These are phyloP conservation scores for Achatina immaculata DNA, from an alignment of 1,140 invertebrate genomes.

Conservation along the genomic window DNA sequence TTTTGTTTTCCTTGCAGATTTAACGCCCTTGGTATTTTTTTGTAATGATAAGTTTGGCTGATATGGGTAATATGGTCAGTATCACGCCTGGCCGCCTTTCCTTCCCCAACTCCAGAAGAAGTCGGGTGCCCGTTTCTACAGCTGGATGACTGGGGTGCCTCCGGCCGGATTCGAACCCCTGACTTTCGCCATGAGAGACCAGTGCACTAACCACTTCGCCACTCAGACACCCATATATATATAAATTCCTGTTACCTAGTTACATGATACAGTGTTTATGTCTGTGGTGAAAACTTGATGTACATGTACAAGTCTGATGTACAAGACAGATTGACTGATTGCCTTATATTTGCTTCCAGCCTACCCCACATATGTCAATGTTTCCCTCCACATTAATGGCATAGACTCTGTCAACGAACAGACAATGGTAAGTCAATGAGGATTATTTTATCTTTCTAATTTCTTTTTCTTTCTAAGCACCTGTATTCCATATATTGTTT, in stretches of 20 bases:
- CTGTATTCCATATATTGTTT: not conserved
- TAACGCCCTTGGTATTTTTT: not conserved
- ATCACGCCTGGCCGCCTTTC: too few species aligned
- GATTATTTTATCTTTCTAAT: not conserved
- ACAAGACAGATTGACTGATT: not conserved
- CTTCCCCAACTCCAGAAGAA: too few species aligned
- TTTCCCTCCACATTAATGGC: slow-evolving; percentile 52
- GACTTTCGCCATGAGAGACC: too few species aligned
- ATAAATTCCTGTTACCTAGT: not conserved
- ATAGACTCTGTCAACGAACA: slow-evolving; percentile 58
- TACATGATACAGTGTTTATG: not conserved
- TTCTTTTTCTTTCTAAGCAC: not conserved
- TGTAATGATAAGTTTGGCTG: not conserved
- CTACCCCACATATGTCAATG: slow-evolving; percentile 48
- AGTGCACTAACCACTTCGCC: too few species aligned
- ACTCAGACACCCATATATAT: too few species aligned
- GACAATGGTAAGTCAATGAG: slow-evolving; percentile 58
- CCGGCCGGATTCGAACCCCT: too few species aligned
- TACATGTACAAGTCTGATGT: not conserved
- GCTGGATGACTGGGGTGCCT: too few species aligned
- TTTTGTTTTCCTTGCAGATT: too few species aligned
- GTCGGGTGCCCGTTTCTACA: too few species aligned
- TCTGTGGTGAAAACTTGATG: not conserved
- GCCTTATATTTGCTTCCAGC: slow-evolving; percentile 40
- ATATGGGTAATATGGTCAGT: not conserved